Conservation (phyloP, 1,140 invertebrate species). For the Cyrtorhinus lividipennis region DNA sequence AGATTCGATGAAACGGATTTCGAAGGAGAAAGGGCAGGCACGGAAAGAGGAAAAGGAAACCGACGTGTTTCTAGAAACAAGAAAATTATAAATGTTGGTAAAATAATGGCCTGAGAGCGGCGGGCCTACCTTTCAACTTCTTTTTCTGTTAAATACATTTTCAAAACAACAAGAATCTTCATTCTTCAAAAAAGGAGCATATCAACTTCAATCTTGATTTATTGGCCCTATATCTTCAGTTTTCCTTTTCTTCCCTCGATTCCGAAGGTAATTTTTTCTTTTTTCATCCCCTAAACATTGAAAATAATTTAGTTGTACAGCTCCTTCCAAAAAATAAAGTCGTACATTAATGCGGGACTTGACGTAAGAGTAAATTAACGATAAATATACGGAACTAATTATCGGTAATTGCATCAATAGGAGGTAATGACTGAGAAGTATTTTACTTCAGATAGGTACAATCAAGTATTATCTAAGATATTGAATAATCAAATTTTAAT, state of each 20-base stretch:
- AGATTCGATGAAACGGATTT: not conserved
- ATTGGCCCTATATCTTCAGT: constrained; percentile 5
- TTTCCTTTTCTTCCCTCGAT: constrained; percentile 5
- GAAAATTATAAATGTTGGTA: not conserved
- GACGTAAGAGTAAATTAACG: no score
- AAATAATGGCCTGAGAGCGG: not conserved
- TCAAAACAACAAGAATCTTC: not conserved
- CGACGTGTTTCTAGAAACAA: not conserved
- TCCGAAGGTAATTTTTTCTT: not conserved
- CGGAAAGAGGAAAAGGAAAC: no score
- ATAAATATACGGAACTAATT: no score
- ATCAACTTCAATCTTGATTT: constrained; percentile 4
- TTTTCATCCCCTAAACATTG: constrained; percentile 15
- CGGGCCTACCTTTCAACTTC: constrained; percentile 9
- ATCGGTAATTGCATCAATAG: no score
- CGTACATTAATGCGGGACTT: not conserved
- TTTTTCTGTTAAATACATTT: constrained; percentile 5
- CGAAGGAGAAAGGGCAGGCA: not conserved
- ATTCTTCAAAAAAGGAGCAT: constrained; percentile 9
- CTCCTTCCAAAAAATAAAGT: not conserved
- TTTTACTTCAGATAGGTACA: no score
- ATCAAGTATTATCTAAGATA: no score
- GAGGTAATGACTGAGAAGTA: no score
- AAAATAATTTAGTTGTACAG: constrained; percentile 12
- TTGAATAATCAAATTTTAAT: no score